These are phyloP conservation scores for Parapsyche elsis DNA, from an alignment of 1,140 invertebrate genomes.

Conservation along the genomic window DNA sequence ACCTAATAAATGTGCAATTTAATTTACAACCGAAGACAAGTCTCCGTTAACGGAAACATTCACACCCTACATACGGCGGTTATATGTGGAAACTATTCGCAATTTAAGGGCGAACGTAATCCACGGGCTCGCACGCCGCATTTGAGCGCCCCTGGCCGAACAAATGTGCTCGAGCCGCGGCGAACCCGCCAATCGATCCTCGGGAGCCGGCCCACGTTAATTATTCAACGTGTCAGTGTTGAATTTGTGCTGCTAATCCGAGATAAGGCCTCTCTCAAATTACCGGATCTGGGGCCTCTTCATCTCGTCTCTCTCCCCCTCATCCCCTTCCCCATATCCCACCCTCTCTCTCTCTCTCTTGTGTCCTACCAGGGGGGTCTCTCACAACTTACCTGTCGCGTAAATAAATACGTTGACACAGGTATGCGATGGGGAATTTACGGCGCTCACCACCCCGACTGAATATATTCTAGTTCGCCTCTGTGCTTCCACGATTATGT, in stretches of 20 bases:
- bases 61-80: too few species aligned
- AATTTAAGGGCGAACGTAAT: neutral
- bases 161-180: neutral
- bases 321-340: neutral
- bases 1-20: too few species aligned
- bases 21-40: too few species aligned
- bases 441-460: neutral
- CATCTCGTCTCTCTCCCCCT: neutral
- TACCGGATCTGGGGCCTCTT: slow-evolving; percentile 35
- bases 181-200: slow-evolving; percentile 49
- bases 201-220: slow-evolving; percentile 45
- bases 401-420: slow-evolving; percentile 34
- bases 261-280: slow-evolving; percentile 51
- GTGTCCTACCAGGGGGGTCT: neutral
- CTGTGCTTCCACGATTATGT: neutral
- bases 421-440: slow-evolving; percentile 27
- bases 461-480: slow-evolving; percentile 1
- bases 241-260: slow-evolving; percentile 54
- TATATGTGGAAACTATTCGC: too few species aligned
- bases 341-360: neutral
- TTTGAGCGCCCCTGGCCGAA: neutral
- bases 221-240: slow-evolving; percentile 55
- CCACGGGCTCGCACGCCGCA: neutral
- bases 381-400: slow-evolving; percentile 32
- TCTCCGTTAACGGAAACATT: too few species aligned